Base-by-base conservation (phyloP, 1,140 invertebrate genomes). In the Sycobia sp. region DNA sequence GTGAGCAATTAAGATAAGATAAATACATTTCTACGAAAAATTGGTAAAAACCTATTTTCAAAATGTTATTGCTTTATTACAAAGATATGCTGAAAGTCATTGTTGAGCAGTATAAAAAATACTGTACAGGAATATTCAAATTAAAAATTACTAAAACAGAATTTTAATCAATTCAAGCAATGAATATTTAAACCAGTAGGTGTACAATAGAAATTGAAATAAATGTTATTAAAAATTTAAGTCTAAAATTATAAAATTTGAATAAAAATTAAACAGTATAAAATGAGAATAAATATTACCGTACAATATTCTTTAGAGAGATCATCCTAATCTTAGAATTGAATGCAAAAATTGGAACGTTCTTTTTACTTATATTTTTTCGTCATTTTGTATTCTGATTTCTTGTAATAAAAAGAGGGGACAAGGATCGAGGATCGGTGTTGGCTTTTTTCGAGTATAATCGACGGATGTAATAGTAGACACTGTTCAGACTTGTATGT, bases 401-500 rank as follows among this genome's bases (percentile, higher is more conserved):
- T 32, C 29, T 32, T 32, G 34, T 46, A 62, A 58, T 61, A 59
- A 57, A 54, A 64, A 64, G 54, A 57, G 11, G 58, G 58, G 59
- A 60, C 38, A 44, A 61, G 64, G 64, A 62, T 56, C 25, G 44
- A 66, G 59, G 65, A 67, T 51, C 55, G 54, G 56, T 57, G 58
- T 66, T 63, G 61, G 61, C 61, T 22, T 62, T 65, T 68, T 62
- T 68, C 65, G 72, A 73, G 68, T 73, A 71, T 66, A 72, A 75
- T 68, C 69, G 70, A 75, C 67, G 69, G 62, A 75, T 71, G 69
- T 71, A 73, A 67, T 76, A 71, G 70, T 74, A 77, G 72, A 76
- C 71, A 77, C 72, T 76, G 73, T 76, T 78, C 76, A 78, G 76
- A 78, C 76, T 78, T 77, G 76, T 75, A 77, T 78, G 73, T 77